Conservation (phyloP, 2,888 invertebrate genomes). For the Congeria kusceri region DNA sequence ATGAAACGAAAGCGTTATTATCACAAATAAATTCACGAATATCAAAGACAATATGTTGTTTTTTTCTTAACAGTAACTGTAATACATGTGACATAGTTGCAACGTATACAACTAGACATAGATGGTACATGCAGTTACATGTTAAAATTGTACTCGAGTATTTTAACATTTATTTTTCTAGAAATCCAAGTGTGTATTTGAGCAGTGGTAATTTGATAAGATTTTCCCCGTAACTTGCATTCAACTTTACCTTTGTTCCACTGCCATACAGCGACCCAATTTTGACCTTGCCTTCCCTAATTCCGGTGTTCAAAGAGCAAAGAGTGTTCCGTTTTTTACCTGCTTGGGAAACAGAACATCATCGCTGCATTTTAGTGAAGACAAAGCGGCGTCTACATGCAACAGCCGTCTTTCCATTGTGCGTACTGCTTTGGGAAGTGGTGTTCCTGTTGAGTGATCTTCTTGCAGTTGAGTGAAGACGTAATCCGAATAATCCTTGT, state of each 20-base stretch:
- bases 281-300: conserved; percentile 82
- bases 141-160: no score
- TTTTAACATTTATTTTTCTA: no score
- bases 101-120: no score
- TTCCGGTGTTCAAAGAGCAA: conserved; percentile 70
- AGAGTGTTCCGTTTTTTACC: conserved; percentile 84
- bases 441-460: conserved; percentile 68
- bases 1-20: no score
- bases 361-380: conserved; percentile 70
- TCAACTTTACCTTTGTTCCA: conserved; percentile 81
- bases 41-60: no score
- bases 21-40: no score
- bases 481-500: conserved; percentile 80
- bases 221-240: conserved; percentile 85
- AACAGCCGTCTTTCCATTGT: conserved; percentile 86
- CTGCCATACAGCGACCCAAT: conserved; percentile 73
- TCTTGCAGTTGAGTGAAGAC: conserved; percentile 83
- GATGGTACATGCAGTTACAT: no score
- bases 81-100: no score
- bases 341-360: conserved; percentile 82
- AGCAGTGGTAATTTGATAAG: no score
- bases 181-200: no score
- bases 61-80: no score
- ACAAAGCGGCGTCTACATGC: conserved; percentile 81
- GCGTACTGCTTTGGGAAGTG: conserved; percentile 85